These are phyloP conservation scores for Caenorhabditis uteleia DNA, from an alignment of 2,888 invertebrate genomes.

Conservation along the genomic window DNA sequence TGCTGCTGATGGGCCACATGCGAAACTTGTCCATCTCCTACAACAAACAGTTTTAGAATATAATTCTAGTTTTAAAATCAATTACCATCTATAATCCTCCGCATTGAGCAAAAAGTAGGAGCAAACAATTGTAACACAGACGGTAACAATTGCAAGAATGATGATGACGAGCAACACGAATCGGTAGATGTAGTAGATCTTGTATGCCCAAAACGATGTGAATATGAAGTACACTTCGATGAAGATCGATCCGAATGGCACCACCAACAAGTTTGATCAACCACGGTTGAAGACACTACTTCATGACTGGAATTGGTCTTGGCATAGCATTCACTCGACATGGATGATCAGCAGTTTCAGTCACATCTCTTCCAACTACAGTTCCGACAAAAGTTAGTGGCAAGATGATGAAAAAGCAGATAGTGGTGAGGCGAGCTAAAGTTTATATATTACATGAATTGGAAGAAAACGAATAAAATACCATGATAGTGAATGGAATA, in stretches of 20 bases:
- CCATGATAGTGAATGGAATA: conserved; percentile 98
- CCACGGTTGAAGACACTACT: conserved; percentile 97
- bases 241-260: conserved; percentile 99
- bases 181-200: conserved; percentile 99
- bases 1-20: conserved; percentile 94
- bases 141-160: conserved; percentile 93
- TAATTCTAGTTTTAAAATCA: not conserved
- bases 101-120: conserved; percentile 98
- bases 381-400: conserved; percentile 95
- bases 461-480: too few relatives aligned
- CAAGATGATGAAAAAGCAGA: conserved; percentile 95
- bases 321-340: conserved; percentile 94
- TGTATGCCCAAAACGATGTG: conserved; percentile 99
- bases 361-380: conserved; percentile 91
- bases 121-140: conserved; percentile 99
- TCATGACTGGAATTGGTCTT: conserved; percentile 93
- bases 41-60: conserved; percentile 4
- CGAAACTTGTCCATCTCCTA: conserved; percentile 78
- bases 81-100: conserved; percentile 94
- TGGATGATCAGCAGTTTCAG: conserved; percentile 95
- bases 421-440: conserved; percentile 79
- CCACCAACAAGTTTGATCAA: conserved; percentile 94
- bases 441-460: not conserved
- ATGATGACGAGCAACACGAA: conserved; percentile 84
- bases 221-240: conserved; percentile 99